phyloP scores from a whole-genome alignment of 1,140 invertebrate species.

The Drosophila sproati region DNA sequence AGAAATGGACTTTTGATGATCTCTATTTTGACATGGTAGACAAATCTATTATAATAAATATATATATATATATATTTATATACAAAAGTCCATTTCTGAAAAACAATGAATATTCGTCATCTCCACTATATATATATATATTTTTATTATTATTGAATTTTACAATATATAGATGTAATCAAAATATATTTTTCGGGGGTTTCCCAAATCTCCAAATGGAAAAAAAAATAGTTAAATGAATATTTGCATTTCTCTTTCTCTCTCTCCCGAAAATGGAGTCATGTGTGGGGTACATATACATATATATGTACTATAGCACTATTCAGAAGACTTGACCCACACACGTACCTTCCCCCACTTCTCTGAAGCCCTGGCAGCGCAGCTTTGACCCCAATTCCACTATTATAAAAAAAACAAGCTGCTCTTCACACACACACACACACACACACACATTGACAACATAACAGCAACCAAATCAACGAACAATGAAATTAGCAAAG shows the following conservation, averaged over 20 bases:
- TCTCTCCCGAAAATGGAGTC: slow-evolving; percentile 24
- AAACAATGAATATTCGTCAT: too few relatives aligned
- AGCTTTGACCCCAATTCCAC: slow-evolving; percentile 37
- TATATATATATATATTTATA: too few relatives aligned
- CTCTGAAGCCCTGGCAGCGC: slow-evolving; percentile 6
- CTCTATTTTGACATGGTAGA: background rate
- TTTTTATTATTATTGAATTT: too few relatives aligned
- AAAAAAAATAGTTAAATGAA: too few relatives aligned
- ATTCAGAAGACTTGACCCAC: slow-evolving; percentile 35
- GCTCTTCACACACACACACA: slow-evolving; percentile 1
- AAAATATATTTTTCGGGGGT: too few relatives aligned
- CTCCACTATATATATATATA: too few relatives aligned
- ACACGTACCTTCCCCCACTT: background rate
- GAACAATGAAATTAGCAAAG: slow-evolving; percentile 36
- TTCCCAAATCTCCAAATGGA: too few relatives aligned
- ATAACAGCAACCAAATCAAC: slow-evolving; percentile 7
- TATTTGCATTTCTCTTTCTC: background rate
- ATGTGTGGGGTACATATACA: slow-evolving; percentile 2
- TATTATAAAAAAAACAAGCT: slow-evolving; percentile 31
- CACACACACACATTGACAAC: slow-evolving; percentile 11
- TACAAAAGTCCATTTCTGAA: too few relatives aligned
- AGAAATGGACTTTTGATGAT: too few relatives aligned
- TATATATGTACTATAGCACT: slow-evolving; percentile 8
- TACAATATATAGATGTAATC: too few relatives aligned
- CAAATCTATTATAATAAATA: background rate